Evolutionary conservation across 2,113 vertebrate genomes (phyloP).

Genomic region (Chaetorhynchus papuensis): DNA sequence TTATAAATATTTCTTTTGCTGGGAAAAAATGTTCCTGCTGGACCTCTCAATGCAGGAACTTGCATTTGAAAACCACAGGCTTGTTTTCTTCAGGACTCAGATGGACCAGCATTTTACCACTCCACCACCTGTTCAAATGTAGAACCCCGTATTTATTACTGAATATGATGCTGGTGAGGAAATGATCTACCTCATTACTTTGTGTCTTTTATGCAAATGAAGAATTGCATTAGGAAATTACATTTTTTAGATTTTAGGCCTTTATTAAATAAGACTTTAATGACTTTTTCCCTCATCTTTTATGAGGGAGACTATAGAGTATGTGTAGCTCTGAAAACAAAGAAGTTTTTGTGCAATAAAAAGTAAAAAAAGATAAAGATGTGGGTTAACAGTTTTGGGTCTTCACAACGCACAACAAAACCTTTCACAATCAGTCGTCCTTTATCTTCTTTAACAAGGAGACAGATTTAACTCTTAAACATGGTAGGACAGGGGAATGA

Average conservation of each 20-base stretch:
- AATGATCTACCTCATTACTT: not conserved
- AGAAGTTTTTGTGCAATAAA: not conserved
- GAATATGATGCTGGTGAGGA: not conserved
- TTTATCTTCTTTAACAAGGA: not conserved
- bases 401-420: not conserved
- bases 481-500: not conserved
- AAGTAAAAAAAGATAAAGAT: not conserved
- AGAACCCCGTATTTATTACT: not conserved
- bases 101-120: not conserved
- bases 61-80: not conserved
- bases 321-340: not conserved
- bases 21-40: not conserved
- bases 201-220: not conserved
- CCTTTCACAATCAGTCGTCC: not conserved
- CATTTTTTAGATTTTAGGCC: not conserved
- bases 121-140: not conserved
- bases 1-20: rapidly evolving
- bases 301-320: not conserved
- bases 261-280: not conserved
- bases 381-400: not conserved
- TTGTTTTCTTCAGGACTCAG: not conserved
- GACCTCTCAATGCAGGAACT: not conserved
- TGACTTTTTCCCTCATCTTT: not conserved
- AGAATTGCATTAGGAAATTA: not conserved
- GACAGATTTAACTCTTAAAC: not conserved